Conservation (phyloP, 2,113 vertebrate species). For the Neogobius melanostomus region DNA sequence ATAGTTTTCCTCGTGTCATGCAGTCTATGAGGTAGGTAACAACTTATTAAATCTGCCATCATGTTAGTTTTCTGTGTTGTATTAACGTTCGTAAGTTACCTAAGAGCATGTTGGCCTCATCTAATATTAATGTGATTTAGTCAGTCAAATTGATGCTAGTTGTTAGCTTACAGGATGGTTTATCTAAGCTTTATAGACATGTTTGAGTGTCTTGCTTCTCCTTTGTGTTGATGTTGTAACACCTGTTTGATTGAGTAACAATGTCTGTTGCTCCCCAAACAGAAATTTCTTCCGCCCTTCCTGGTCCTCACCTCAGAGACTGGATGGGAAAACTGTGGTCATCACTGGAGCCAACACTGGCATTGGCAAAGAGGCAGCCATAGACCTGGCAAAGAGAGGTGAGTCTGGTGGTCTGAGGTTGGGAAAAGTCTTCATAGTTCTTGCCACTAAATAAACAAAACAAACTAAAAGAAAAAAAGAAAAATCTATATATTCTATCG, state of each 20-base stretch:
- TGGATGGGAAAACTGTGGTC: constrained; percentile 67
- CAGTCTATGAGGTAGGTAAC: constrained; percentile 40
- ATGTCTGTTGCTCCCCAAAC: constrained; percentile 25
- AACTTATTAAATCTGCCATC: too few species aligned
- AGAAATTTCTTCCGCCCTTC: constrained; percentile 63
- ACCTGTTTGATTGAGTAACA: constrained; percentile 9
- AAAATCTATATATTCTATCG: too few species aligned
- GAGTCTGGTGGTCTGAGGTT: background rate
- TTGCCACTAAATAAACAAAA: too few species aligned
- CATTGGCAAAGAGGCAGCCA: constrained; percentile 76
- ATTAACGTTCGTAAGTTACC: too few species aligned
- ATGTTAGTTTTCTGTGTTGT: too few species aligned
- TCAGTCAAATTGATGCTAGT: too few species aligned
- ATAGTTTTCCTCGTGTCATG: constrained; percentile 18
- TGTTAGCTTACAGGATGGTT: background rate
- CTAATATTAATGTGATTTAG: background rate
- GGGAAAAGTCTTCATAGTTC: too few species aligned
- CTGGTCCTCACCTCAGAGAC: constrained; percentile 64
- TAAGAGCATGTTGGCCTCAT: background rate
- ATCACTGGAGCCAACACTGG: constrained; percentile 78
- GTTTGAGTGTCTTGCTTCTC: background rate
- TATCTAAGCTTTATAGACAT: background rate
- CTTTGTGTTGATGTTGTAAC: background rate
- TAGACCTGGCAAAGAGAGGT: constrained; percentile 77
- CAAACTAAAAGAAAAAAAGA: too few species aligned